phyloP scores from a whole-genome alignment of 2,797 vertebrate genomes.

The Halcyon badia region DNA sequence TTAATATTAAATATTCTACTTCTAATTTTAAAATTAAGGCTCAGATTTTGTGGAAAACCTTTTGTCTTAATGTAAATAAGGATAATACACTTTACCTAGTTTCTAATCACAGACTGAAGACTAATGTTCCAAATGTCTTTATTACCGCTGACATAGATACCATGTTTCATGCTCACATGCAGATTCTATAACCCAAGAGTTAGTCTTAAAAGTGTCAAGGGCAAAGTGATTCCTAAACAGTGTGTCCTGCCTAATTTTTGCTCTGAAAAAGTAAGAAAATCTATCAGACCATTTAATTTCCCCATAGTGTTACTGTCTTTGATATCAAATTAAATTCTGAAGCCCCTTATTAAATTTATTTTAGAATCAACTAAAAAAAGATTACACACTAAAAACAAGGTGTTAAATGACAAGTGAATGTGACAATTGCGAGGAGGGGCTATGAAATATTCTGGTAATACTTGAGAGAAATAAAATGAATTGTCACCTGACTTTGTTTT shows the following conservation, averaged over 20 bases:
- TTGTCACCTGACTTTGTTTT: background rate
- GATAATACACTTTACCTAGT: background rate
- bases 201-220: background rate
- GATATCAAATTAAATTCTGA: background rate
- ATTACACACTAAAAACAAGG: background rate
- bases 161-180: background rate
- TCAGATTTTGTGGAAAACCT: background rate
- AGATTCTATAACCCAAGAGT: background rate
- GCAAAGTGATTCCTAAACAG: background rate
- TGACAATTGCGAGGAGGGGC: background rate
- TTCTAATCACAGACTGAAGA: background rate
- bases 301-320: background rate
- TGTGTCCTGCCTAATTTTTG: background rate
- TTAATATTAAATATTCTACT: background rate
- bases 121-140: background rate
- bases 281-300: background rate
- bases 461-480: background rate
- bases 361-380: background rate
- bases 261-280: background rate
- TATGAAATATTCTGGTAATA: background rate
- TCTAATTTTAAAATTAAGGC: background rate
- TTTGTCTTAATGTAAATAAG: background rate
- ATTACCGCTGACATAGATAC: background rate
- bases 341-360: background rate
- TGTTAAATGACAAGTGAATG: background rate